Evolutionary conservation across 2,888 invertebrate species (phyloP).

Genomic region (Elegia similella): DNA sequence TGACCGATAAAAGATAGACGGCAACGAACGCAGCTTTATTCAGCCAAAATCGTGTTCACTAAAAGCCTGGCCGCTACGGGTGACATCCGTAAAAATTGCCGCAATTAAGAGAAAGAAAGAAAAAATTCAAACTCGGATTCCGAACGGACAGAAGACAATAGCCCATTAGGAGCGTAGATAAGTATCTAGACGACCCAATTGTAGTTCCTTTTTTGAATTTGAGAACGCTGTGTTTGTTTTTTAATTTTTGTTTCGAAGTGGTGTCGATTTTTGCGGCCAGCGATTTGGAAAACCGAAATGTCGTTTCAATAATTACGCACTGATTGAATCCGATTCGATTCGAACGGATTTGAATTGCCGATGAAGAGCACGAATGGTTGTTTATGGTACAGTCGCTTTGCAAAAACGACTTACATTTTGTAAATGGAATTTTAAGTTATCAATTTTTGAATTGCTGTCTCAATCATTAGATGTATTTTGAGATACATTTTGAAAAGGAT

Average conservation of each 20-base stretch:
- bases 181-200: slow-evolving; percentile 66
- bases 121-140: slow-evolving; percentile 54
- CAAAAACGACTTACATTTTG: slow-evolving; percentile 20
- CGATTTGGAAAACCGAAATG: slow-evolving; percentile 33
- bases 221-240: slow-evolving; percentile 34
- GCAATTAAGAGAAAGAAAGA: slow-evolving; percentile 67
- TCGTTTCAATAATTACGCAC: slow-evolving; percentile 31
- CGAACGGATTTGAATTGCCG: slow-evolving; percentile 28
- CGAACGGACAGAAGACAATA: slow-evolving; percentile 61
- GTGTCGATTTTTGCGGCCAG: slow-evolving; percentile 63
- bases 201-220: slow-evolving; percentile 54
- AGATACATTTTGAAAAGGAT: neutral
- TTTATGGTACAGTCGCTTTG: slow-evolving; percentile 11
- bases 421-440: neutral
- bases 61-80: slow-evolving; percentile 42
- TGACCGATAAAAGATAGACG: slow-evolving; percentile 9
- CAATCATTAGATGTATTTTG: slow-evolving; percentile 1
- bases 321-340: slow-evolving; percentile 30
- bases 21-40: slow-evolving; percentile 15
- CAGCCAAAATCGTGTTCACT: slow-evolving; percentile 33
- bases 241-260: slow-evolving; percentile 30
- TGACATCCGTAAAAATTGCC: slow-evolving; percentile 75
- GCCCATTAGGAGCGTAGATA: slow-evolving; percentile 75
- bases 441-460: slow-evolving; percentile 6
- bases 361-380: slow-evolving; percentile 16